Evolutionary conservation across 64 coral and sea anemone species (phyloP).

Genomic region (Porites australiensis): DNA sequence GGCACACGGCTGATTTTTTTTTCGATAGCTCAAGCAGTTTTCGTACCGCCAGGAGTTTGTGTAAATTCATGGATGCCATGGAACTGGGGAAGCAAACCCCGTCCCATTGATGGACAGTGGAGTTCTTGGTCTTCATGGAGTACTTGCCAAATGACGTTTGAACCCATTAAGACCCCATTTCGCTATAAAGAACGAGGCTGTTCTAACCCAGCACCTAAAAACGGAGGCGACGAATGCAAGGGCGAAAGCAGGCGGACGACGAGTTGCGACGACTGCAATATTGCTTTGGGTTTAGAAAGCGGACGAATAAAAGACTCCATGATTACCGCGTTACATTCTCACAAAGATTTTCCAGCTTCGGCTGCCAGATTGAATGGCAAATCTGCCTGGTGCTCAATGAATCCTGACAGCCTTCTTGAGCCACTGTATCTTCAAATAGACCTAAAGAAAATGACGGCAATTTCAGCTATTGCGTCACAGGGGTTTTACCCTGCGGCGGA

Average conservation of each 20-base stretch:
- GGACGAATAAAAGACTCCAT: slow-evolving; percentile 61
- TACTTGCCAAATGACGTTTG: slow-evolving; percentile 59
- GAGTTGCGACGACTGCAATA: slow-evolving; percentile 73
- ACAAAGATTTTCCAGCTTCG: slow-evolving; percentile 74
- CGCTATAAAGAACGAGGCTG: slow-evolving; percentile 86
- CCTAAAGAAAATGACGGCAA: slow-evolving; percentile 39
- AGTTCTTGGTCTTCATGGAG: slow-evolving; percentile 82
- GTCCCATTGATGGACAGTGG: slow-evolving; percentile 77
- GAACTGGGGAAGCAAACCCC: slow-evolving; percentile 63
- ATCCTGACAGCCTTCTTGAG: slow-evolving; percentile 19
- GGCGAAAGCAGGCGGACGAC: slow-evolving; percentile 55
- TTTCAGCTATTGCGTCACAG: slow-evolving; percentile 86
- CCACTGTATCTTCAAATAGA: slow-evolving; percentile 87
- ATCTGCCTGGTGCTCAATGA: slow-evolving; percentile 82
- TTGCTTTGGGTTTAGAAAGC: slow-evolving; percentile 80
- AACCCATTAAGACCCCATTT: slow-evolving; percentile 62
- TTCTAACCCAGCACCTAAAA: slow-evolving; percentile 76
- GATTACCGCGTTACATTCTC: slow-evolving; percentile 75
- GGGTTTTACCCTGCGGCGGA: slow-evolving; percentile 80
- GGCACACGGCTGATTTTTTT: background rate
- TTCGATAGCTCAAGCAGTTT: background rate
- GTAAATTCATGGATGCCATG: slow-evolving; percentile 40
- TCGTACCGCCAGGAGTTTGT: background rate
- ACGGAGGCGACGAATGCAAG: slow-evolving; percentile 59
- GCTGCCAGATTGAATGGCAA: slow-evolving; percentile 74